A percentile compares a stretch with the other conserved stretches of the same genome.
These are phyloP conservation scores for Bombyx mori DNA, from an alignment of 1,140 invertebrate genomes.

Conservation along the genomic window ASM3026992v2 NC_085107.1:5519501-5520000, in stretches of 20 bases:
- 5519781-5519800: slow-evolving; percentile 93
- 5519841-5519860: slow-evolving; percentile 94
- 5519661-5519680: neutral
- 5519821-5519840: slow-evolving; percentile 90
- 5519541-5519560: slow-evolving; percentile 89
- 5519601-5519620: slow-evolving; percentile 92
- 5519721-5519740: slow-evolving; percentile 78
- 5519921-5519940: slow-evolving; percentile 97
- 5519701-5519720: neutral
- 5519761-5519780: slow-evolving; percentile 96
- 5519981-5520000: slow-evolving; percentile 95
- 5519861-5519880: slow-evolving; percentile 90
- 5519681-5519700: neutral
- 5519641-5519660: slow-evolving; percentile 71
- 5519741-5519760: slow-evolving; percentile 92
- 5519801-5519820: slow-evolving; percentile 93
- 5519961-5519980: slow-evolving; percentile 94
- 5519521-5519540: slow-evolving; percentile 92
- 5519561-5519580: slow-evolving; percentile 92
- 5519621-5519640: slow-evolving; percentile 90
- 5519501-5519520: slow-evolving; percentile 13
- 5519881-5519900: slow-evolving; percentile 94
- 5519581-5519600: slow-evolving; percentile 93
- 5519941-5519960: slow-evolving; percentile 92
- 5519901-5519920: slow-evolving; percentile 91